Conservation (phyloP, 2,797 vertebrate species). For the Leptoclinus maculatus region DNA sequence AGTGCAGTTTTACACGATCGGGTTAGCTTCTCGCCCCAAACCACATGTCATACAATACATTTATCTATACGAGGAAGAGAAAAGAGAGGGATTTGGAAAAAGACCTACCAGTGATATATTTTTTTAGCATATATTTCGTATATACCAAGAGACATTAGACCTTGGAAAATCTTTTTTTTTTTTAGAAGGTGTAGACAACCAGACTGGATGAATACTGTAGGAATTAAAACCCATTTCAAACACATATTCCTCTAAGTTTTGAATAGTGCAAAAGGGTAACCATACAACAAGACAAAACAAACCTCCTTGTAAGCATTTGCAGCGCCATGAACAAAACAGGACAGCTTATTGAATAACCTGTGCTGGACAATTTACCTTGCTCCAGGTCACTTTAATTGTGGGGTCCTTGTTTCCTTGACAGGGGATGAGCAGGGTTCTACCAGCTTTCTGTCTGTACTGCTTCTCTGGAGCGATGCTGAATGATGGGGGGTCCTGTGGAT, state of each 20-base stretch:
- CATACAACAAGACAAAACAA: background rate
- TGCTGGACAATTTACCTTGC: slow-evolving; percentile 85
- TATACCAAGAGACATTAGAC: background rate
- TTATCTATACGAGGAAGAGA: background rate
- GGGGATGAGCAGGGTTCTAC: slow-evolving; percentile 87
- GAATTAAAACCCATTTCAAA: background rate
- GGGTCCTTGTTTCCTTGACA: slow-evolving; percentile 86
- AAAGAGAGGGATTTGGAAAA: background rate
- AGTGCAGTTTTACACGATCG: slow-evolving; percentile 8
- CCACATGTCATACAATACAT: background rate
- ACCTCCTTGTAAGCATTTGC: background rate
- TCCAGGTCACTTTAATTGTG: slow-evolving; percentile 86
- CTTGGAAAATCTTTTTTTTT: background rate
- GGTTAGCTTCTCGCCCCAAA: background rate
- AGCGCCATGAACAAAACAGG: slow-evolving; percentile 1
- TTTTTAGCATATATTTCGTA: background rate
- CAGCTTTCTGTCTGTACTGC: slow-evolving; percentile 89
- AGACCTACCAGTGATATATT: background rate
- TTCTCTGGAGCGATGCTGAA: slow-evolving; percentile 87
- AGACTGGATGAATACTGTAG: background rate
- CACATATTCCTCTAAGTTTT: background rate
- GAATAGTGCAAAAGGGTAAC: background rate
- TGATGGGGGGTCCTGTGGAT: slow-evolving; percentile 89
- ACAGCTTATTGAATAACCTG: background rate
- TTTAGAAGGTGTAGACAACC: background rate